Conservation (phyloP, 2,113 vertebrate genomes). For the Cephalopholis sonnerati region DNA sequence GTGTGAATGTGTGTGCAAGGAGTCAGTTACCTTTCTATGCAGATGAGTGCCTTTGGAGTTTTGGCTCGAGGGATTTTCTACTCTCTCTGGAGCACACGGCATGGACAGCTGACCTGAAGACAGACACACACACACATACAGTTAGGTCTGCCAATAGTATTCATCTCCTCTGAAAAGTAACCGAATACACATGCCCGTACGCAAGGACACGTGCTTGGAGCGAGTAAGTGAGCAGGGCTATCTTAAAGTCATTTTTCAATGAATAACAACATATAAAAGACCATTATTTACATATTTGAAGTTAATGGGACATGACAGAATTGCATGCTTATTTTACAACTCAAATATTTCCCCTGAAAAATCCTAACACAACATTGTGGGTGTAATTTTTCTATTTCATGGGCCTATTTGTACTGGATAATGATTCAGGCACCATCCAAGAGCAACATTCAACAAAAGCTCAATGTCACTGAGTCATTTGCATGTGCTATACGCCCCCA, state of each 20-base stretch:
- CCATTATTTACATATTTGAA: constrained; percentile 24
- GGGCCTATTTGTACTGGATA: constrained; percentile 7
- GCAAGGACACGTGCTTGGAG: constrained; percentile 1
- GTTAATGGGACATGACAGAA: constrained; percentile 2
- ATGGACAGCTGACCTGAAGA: constrained; percentile 73
- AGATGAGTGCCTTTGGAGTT: constrained; percentile 33
- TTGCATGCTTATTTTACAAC: constrained; percentile 26
- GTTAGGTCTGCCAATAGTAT: constrained; percentile 23
- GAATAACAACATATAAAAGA: constrained; percentile 18
- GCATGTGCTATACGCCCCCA: neutral
- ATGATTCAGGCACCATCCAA: constrained; percentile 17
- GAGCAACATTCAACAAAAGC: constrained; percentile 16
- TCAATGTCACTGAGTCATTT: neutral
- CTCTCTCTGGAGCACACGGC: constrained; percentile 58
- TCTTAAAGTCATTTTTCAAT: constrained; percentile 9
- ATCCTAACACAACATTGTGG: neutral
- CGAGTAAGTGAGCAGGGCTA: neutral
- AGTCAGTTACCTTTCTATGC: constrained; percentile 71
- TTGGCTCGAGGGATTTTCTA: constrained; percentile 56
- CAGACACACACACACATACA: constrained; percentile 37
- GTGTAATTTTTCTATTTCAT: constrained; percentile 21
- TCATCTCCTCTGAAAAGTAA: constrained; percentile 31
- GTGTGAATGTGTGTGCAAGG: constrained; percentile 17
- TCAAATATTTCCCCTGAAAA: constrained; percentile 22
- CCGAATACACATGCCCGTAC: constrained; percentile 18